Evolutionary conservation across 2,888 invertebrate species (phyloP).

Genomic region (Rhorus exstirpatorius): DNA sequence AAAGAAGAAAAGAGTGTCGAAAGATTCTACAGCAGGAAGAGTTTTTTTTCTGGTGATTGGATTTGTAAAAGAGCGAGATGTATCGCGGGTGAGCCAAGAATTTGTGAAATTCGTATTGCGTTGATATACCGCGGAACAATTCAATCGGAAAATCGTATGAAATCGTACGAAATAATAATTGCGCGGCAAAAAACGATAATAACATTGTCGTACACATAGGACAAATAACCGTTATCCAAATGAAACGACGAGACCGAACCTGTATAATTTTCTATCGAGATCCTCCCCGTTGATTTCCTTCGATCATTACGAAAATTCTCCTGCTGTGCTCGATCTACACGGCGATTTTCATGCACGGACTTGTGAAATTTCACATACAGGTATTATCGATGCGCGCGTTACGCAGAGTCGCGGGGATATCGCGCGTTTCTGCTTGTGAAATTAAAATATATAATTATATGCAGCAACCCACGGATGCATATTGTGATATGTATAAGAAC

Average conservation of each 20-base stretch:
- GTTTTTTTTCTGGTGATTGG: too few species aligned
- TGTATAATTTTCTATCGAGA: conserved; percentile 34
- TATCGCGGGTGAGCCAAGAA: neutral
- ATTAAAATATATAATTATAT: too few species aligned
- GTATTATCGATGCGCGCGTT: too few species aligned
- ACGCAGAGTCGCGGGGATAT: too few species aligned
- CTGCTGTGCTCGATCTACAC: neutral
- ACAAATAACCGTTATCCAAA: neutral
- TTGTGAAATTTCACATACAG: conserved; percentile 54
- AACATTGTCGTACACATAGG: neutral
- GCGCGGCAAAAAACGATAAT: conserved; percentile 40
- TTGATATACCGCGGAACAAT: neutral
- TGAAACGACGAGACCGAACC: neutral
- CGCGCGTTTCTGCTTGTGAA: too few species aligned
- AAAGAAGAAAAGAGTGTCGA: neutral
- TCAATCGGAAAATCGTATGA: conserved; percentile 32
- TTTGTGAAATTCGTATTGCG: neutral
- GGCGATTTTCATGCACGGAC: conserved; percentile 26
- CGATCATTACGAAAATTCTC: conserved; percentile 45
- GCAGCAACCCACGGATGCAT: too few species aligned
- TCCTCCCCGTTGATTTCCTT: conserved; percentile 40
- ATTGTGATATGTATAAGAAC: too few species aligned
- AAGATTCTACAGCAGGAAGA: too few species aligned
- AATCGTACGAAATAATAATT: conserved; percentile 36
- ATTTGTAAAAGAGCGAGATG: neutral